A percentile compares a stretch with the other conserved stretches of the same genome.
Conservation (phyloP, 2,797 vertebrate species). For the Lates japonicus region DNA sequence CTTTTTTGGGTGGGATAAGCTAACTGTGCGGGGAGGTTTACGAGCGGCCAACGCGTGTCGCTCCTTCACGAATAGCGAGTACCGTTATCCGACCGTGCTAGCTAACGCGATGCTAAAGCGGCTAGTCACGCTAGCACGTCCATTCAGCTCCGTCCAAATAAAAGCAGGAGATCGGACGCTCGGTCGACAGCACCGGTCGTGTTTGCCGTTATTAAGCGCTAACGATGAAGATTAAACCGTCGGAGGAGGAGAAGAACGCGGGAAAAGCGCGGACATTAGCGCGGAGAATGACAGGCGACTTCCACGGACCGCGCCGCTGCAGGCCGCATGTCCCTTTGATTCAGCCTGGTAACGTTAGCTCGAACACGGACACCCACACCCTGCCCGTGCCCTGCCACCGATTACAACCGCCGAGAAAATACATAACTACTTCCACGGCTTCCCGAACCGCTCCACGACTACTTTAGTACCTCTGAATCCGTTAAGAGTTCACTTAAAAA, state of each 20-base stretch:
- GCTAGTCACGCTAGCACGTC: conserved; percentile 39
- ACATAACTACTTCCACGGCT: background rate
- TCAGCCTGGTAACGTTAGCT: conserved; percentile 52
- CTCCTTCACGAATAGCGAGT: background rate
- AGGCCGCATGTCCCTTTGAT: conserved; percentile 84
- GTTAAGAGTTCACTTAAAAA: background rate
- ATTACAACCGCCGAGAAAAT: background rate
- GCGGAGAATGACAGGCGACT: conserved; percentile 45
- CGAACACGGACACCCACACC: conserved; percentile 71
- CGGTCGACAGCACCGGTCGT: background rate
- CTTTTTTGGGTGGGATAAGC: background rate
- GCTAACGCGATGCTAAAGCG: conserved; percentile 47
- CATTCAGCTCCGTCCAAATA: conserved; percentile 47
- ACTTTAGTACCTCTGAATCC: background rate
- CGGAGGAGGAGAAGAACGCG: accelerated
- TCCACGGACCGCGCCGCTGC: conserved; percentile 63
- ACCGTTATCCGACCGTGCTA: conserved; percentile 39
- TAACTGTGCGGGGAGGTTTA: background rate
- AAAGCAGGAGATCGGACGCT: background rate
- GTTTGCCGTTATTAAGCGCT: accelerated
- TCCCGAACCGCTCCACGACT: background rate
- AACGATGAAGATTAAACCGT: accelerated
- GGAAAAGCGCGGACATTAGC: background rate
- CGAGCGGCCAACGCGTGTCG: background rate
- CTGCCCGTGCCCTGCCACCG: conserved; percentile 28